Percentiles rank a stretch among this genome's conserved stretches.
Conservation (phyloP, 2,113 vertebrate species). For the Malurus cyaneus region DNA sequence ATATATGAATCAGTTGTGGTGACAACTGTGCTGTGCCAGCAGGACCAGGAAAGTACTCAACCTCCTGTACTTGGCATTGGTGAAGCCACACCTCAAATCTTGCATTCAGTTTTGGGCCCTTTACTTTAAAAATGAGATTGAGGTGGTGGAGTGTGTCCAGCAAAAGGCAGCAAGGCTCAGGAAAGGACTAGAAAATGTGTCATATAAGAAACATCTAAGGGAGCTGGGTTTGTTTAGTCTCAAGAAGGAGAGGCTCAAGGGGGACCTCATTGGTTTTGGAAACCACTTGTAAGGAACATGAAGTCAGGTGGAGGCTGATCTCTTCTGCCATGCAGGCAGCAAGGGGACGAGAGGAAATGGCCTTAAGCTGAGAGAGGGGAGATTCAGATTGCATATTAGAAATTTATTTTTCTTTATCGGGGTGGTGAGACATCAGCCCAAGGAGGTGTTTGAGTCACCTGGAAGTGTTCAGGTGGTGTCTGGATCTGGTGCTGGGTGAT, state of each 20-base stretch:
- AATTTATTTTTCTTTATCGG: neutral
- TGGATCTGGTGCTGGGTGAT: neutral
- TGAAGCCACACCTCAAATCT: neutral
- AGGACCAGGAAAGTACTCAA: neutral
- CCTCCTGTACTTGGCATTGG: fast-evolving
- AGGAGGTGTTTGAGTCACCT: neutral
- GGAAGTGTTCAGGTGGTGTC: neutral
- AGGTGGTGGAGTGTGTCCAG: neutral
- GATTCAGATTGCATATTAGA: neutral
- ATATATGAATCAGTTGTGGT: neutral
- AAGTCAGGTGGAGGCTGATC: fast-evolving
- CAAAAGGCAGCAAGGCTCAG: neutral
- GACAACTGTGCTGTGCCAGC: neutral
- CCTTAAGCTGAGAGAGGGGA: neutral
- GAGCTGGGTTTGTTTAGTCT: neutral
- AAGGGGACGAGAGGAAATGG: neutral
- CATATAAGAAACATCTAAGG: fast-evolving
- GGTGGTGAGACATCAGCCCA: neutral
- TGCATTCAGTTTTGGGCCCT: neutral
- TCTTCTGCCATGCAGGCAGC: neutral
- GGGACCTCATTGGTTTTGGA: neutral
- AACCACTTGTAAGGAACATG: neutral
- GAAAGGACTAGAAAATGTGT: neutral
- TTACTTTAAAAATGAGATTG: neutral
- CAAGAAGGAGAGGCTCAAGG: neutral